Percentiles rank a stretch among this genome's conserved stretches.
phyloP scores from a whole-genome alignment of 1,140 invertebrate species.

The Pemphigus obesinymphae region DNA sequence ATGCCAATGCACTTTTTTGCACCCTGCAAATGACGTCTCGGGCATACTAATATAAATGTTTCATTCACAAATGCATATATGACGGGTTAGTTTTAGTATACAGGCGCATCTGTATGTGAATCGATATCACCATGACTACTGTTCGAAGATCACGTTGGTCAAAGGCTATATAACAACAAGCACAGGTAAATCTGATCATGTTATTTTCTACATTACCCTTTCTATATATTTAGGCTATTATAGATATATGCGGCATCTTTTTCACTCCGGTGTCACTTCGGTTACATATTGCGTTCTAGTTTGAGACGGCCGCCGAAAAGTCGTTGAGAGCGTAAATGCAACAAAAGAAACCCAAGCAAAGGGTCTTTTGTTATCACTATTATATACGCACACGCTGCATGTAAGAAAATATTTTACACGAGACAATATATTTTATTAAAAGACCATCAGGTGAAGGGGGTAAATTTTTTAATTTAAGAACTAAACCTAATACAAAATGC shows the following conservation, averaged over 20 bases:
- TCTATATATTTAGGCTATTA: not conserved
- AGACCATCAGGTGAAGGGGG: not conserved
- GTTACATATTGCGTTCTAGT: slow-evolving; percentile 9
- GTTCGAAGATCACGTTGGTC: slow-evolving; percentile 22
- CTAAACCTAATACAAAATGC: no score
- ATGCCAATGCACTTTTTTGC: no score
- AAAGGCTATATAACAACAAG: not conserved
- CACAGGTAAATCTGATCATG: not conserved
- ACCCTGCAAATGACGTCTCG: no score
- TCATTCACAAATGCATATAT: not conserved
- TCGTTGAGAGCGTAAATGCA: not conserved
- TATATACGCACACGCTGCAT: not conserved
- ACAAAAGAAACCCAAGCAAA: not conserved
- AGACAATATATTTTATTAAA: not conserved
- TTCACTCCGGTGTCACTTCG: not conserved
- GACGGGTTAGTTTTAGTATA: no score
- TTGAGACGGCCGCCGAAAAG: not conserved
- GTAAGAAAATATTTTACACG: slow-evolving; percentile 9
- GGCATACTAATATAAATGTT: no score
- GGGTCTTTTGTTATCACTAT: not conserved
- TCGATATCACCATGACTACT: slow-evolving; percentile 35
- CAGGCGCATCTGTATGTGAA: not conserved
- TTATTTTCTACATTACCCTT: not conserved
- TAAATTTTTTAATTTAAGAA: no score
- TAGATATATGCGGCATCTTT: not conserved